These are phyloP conservation scores for Melitaea athalia DNA, from an alignment of 2,888 invertebrate genomes.

Conservation along the genomic window DNA sequence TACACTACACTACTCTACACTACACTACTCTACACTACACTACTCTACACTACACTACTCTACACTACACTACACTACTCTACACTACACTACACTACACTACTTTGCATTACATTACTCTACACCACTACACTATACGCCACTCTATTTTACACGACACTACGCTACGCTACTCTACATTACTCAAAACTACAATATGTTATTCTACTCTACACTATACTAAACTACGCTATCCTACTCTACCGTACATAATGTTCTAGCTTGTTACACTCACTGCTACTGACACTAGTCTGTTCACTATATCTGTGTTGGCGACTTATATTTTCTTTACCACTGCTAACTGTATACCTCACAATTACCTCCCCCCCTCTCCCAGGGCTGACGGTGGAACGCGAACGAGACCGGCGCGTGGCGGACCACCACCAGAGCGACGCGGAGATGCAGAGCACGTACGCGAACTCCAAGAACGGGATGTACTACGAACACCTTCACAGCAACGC, in stretches of 20 bases:
- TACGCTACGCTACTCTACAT: too few relatives aligned
- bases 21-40: background rate
- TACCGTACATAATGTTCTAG: too few relatives aligned
- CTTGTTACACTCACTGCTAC: too few relatives aligned
- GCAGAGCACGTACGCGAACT: conserved; percentile 83
- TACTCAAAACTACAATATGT: too few relatives aligned
- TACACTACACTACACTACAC: background rate
- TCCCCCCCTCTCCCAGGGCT: conserved; percentile 73
- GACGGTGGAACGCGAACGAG: conserved; percentile 91
- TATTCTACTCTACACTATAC: too few relatives aligned
- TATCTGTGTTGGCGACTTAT: too few relatives aligned
- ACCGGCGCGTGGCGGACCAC: conserved; percentile 90
- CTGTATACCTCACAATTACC: too few relatives aligned
- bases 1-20: background rate
- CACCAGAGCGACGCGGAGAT: conserved; percentile 89
- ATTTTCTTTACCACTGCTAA: too few relatives aligned
- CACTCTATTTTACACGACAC: too few relatives aligned
- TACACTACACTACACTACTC: background rate
- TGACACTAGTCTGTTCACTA: too few relatives aligned
- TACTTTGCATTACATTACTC: background rate
- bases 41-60: background rate
- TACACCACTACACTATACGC: too few relatives aligned
- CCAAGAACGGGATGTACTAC: conserved; percentile 91
- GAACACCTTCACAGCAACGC: conserved; percentile 88
- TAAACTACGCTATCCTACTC: too few relatives aligned